Evolutionary conservation across 2,113 vertebrate species (phyloP).

Genomic region (Nansenia antarctica): DNA sequence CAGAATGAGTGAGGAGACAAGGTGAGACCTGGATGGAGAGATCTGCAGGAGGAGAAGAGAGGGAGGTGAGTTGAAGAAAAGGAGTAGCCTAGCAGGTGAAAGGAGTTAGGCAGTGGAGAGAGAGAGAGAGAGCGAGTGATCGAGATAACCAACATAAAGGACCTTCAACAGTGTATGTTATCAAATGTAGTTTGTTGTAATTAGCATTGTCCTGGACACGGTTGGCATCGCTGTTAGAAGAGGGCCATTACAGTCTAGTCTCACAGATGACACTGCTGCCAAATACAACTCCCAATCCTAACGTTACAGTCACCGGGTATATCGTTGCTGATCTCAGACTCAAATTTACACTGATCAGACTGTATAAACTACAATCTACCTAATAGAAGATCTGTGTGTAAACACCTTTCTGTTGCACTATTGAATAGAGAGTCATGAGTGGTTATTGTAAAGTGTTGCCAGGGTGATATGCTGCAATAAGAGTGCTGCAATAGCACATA

Average conservation of each 20-base stretch:
- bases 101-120: not conserved
- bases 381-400: not conserved
- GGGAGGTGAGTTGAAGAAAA: not conserved
- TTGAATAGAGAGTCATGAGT: not conserved
- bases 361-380: not conserved
- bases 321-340: not conserved
- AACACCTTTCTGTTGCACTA: not conserved
- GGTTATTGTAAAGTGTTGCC: not conserved
- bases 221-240: conserved; percentile 21
- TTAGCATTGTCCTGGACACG: not conserved
- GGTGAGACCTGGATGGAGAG: conserved; percentile 36
- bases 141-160: too few species aligned
- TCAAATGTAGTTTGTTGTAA: not conserved
- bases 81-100: conserved; percentile 2
- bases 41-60: conserved; percentile 5
- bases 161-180: not conserved
- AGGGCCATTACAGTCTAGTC: not conserved
- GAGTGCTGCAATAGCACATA: conserved; percentile 63
- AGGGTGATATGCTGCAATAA: not conserved
- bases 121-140: not conserved
- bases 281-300: too few species aligned
- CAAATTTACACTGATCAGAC: not conserved
- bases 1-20: conserved; percentile 22
- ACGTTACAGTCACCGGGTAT: not conserved
- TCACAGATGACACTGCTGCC: too few species aligned